Percentiles rank a stretch among this genome's conserved stretches.
Evolutionary conservation across 2,113 vertebrate species (phyloP).

Genomic region (Callithrix jacchus): DNA sequence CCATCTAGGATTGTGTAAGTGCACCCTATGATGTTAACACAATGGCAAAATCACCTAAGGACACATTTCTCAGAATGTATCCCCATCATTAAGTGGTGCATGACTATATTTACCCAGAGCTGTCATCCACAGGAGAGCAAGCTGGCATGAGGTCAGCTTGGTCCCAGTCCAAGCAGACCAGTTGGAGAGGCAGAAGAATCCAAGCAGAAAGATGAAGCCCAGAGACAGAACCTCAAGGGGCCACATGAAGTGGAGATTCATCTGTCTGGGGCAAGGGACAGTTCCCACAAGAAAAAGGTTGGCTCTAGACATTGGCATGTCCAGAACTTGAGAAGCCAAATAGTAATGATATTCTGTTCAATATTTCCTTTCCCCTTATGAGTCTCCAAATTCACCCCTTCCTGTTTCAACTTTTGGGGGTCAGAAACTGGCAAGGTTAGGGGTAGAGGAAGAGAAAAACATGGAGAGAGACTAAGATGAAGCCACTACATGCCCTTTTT

Average conservation of each 20-base stretch:
- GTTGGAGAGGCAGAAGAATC: neutral
- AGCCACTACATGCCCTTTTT: neutral
- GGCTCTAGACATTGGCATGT: neutral
- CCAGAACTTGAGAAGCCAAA: neutral
- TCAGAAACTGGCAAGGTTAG: neutral
- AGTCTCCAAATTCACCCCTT: neutral
- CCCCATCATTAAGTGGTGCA: neutral
- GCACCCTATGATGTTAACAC: neutral
- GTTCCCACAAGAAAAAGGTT: neutral
- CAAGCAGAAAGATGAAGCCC: neutral
- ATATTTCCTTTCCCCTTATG: neutral
- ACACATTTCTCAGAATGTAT: neutral
- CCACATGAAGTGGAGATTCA: neutral
- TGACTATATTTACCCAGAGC: neutral
- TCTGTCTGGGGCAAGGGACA: neutral
- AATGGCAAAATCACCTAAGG: neutral
- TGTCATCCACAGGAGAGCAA: neutral
- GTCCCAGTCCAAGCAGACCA: neutral
- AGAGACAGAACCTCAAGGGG: neutral
- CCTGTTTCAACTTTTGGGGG: neutral
- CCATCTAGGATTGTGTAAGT: neutral
- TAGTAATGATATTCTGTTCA: neutral
- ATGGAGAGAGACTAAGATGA: neutral
- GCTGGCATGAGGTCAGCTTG: too few species aligned
- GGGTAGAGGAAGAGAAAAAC: neutral